These are phyloP conservation scores for Mallotus villosus DNA, from an alignment of 2,797 vertebrate genomes.

Conservation along the genomic window DNA sequence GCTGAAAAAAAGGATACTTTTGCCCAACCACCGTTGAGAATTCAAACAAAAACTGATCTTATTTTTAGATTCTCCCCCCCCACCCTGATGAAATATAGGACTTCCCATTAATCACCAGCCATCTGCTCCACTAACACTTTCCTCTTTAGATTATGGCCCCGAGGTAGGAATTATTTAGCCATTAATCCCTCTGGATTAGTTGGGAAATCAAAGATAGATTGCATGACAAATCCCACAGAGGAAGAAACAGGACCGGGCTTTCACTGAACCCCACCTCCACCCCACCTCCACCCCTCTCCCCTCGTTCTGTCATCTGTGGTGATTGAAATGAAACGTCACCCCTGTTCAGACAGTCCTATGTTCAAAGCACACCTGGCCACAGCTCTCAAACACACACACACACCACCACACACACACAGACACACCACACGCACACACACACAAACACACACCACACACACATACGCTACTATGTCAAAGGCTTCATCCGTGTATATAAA, in stretches of 20 bases:
- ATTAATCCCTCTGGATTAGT: conserved; percentile 73
- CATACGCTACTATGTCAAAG: too few relatives aligned
- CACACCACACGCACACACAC: neutral
- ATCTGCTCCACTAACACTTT: conserved; percentile 62
- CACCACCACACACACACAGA: neutral
- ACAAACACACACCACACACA: neutral
- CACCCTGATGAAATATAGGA: conserved; percentile 16
- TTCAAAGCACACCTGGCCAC: neutral
- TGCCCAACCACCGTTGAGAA: too few relatives aligned
- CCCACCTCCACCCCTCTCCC: neutral
- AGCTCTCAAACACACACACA: neutral
- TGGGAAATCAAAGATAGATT: conserved; percentile 46
- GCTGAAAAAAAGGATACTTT: neutral
- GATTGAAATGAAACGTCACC: too few relatives aligned
- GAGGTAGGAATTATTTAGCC: conserved; percentile 61
- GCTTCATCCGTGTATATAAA: conserved; percentile 5
- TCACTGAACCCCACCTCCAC: neutral
- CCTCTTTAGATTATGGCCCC: conserved; percentile 56
- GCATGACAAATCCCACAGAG: conserved; percentile 51
- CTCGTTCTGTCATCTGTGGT: neutral
- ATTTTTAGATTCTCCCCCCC: neutral
- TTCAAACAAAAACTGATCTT: conserved; percentile 12
- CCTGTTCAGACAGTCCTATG: too few relatives aligned
- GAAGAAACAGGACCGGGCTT: conserved; percentile 9
- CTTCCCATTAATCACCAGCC: conserved; percentile 46